phyloP scores from a whole-genome alignment of 2,113 vertebrate genomes.

The Pogonocichla stellata region DNA sequence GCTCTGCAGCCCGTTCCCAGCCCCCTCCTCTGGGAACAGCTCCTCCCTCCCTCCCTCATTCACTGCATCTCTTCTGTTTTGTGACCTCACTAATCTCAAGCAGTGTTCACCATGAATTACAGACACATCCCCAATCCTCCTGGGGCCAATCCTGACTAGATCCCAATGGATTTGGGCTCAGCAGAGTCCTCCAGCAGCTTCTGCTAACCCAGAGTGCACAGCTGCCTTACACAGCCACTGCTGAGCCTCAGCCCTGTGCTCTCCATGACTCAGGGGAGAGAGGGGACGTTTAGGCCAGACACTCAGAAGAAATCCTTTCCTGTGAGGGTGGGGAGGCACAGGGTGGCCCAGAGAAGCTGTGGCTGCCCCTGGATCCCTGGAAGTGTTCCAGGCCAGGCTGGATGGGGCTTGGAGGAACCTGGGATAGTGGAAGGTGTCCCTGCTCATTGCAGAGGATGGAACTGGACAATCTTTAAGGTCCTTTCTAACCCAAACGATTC shows the following conservation, averaged over 20 bases:
- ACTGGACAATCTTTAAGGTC: neutral
- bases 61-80: neutral
- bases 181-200: neutral
- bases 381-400: fast-evolving
- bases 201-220: neutral
- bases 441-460: neutral
- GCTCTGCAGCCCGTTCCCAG: neutral
- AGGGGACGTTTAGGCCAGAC: neutral
- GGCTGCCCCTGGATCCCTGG: neutral
- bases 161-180: neutral
- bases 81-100: neutral
- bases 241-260: neutral
- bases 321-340: neutral
- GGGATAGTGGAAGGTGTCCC: neutral
- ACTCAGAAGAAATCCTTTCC: neutral
- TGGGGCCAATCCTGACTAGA: neutral
- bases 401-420: fast-evolving
- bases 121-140: neutral
- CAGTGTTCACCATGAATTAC: neutral
- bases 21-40: neutral
- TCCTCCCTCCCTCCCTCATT: neutral
- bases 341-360: neutral
- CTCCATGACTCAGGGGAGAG: fast-evolving
- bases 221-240: fast-evolving
- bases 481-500: neutral